Evolutionary conservation across 2,888 invertebrate genomes (phyloP).

Genomic region (Nebria brevicollis): DNA sequence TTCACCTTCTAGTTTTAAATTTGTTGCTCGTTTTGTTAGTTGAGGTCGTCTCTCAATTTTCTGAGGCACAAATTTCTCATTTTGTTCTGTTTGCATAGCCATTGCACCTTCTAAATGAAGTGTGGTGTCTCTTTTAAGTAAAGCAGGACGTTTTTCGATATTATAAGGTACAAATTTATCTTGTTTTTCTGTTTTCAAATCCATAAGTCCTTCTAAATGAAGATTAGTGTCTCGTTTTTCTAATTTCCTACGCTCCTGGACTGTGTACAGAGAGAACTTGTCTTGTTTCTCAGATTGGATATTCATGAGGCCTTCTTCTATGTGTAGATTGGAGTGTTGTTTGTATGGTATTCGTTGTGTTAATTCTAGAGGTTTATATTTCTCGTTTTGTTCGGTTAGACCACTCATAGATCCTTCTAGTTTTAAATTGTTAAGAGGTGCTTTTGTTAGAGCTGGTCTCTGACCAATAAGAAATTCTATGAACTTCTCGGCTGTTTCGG

Average conservation of each 20-base stretch:
- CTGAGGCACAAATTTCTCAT: constrained; percentile 64
- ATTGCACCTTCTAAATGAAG: constrained; percentile 60
- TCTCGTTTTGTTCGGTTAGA: constrained; percentile 65
- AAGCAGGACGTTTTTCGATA: constrained; percentile 61
- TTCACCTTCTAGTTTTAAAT: constrained; percentile 65
- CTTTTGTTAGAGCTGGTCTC: constrained; percentile 62
- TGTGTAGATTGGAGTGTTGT: constrained; percentile 62
- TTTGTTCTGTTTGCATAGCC: constrained; percentile 64
- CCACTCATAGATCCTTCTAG: constrained; percentile 61
- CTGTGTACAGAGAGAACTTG: constrained; percentile 49
- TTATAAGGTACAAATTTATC: constrained; percentile 64
- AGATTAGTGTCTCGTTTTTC: constrained; percentile 62
- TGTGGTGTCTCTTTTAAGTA: constrained; percentile 61
- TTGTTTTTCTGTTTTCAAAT: constrained; percentile 62
- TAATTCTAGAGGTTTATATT: constrained; percentile 64
- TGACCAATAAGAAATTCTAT: constrained; percentile 61
- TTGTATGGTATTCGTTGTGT: constrained; percentile 61
- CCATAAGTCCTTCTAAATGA: constrained; percentile 65
- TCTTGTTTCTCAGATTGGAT: constrained; percentile 59
- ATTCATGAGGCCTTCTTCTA: constrained; percentile 57
- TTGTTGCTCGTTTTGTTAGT: constrained; percentile 61
- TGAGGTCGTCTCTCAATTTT: constrained; percentile 62
- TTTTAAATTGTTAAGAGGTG: constrained; percentile 57
- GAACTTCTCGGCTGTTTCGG: constrained; percentile 65
- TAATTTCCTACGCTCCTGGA: constrained; percentile 58